phyloP scores from a whole-genome alignment of 1,140 invertebrate species.

The Eciton burchellii region DNA sequence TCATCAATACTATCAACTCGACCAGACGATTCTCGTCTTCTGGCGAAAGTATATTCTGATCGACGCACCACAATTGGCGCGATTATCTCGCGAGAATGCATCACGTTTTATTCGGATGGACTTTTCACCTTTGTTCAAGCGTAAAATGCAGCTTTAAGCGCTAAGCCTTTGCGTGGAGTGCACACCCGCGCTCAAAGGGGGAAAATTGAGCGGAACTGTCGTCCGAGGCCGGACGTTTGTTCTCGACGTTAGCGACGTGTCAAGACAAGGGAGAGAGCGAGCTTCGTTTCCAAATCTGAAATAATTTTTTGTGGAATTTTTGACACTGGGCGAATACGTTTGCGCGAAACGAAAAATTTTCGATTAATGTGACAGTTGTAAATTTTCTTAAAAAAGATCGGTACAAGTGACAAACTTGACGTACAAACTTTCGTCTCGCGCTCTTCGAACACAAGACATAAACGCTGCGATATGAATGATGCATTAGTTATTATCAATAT shows the following conservation, averaged over 20 bases:
- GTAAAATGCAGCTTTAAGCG: conserved; percentile 49
- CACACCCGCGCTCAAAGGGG: conserved; percentile 59
- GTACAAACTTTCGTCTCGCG: too few relatives aligned
- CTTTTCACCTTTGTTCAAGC: conserved; percentile 38
- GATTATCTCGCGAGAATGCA: conserved; percentile 54
- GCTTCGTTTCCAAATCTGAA: background rate
- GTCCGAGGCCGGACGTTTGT: conserved; percentile 75
- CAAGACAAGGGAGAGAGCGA: conserved; percentile 17
- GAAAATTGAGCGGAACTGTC: conserved; percentile 78
- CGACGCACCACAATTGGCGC: conserved; percentile 39
- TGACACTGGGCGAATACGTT: background rate
- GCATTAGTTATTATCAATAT: too few relatives aligned
- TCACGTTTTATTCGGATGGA: conserved; percentile 37
- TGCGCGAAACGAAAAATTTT: background rate
- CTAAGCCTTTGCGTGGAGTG: conserved; percentile 45
- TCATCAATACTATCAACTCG: conserved; percentile 3
- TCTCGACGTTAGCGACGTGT: conserved; percentile 60
- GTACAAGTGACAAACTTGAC: too few relatives aligned
- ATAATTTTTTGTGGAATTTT: conserved; percentile 8
- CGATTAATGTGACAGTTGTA: background rate
- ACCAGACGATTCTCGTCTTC: conserved; percentile 36
- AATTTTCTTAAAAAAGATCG: background rate
- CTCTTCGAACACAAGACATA: too few relatives aligned
- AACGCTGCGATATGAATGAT: too few relatives aligned
- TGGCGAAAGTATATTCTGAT: conserved; percentile 30